Conservation (phyloP, 2,888 invertebrate species). For the Herminia tarsipennalis region DNA sequence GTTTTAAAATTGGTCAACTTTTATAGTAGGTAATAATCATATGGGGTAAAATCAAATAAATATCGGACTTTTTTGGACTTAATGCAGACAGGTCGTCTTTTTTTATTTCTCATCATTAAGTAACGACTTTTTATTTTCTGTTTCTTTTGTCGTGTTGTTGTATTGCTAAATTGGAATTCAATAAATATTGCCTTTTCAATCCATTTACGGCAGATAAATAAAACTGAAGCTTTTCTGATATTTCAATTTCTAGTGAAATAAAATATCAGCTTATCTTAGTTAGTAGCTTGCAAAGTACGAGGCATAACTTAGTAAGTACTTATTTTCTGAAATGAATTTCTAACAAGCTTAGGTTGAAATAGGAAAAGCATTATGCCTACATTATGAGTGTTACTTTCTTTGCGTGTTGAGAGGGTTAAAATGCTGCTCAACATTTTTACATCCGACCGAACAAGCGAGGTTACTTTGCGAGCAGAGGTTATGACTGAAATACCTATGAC, state of each 20-base stretch:
- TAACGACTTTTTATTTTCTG: too few species aligned
- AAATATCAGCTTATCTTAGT: background rate
- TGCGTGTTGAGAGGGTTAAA: constrained; percentile 44
- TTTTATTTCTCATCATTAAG: too few species aligned
- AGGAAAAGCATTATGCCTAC: constrained; percentile 37
- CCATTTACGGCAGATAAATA: too few species aligned
- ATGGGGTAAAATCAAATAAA: background rate
- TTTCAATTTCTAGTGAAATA: background rate
- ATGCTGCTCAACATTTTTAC: constrained; percentile 42
- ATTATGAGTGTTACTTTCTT: constrained; percentile 39
- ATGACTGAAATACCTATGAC: constrained; percentile 39
- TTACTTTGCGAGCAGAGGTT: constrained; percentile 39
- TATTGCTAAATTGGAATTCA: too few species aligned
- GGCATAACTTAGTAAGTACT: constrained; percentile 15
- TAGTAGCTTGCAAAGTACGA: constrained; percentile 9
- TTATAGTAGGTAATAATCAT: background rate
- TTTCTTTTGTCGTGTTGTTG: too few species aligned
- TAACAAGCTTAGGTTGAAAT: constrained; percentile 34
- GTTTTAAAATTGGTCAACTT: constrained; percentile 16
- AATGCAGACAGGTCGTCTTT: too few species aligned
- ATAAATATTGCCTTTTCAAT: too few species aligned
- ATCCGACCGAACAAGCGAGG: constrained; percentile 39
- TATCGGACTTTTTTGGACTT: too few species aligned
- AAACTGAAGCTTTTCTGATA: constrained; percentile 10
- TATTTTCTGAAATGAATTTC: constrained; percentile 33